phyloP scores from a whole-genome alignment of 2,797 vertebrate species.

The Acipenser oxyrinchus region DNA sequence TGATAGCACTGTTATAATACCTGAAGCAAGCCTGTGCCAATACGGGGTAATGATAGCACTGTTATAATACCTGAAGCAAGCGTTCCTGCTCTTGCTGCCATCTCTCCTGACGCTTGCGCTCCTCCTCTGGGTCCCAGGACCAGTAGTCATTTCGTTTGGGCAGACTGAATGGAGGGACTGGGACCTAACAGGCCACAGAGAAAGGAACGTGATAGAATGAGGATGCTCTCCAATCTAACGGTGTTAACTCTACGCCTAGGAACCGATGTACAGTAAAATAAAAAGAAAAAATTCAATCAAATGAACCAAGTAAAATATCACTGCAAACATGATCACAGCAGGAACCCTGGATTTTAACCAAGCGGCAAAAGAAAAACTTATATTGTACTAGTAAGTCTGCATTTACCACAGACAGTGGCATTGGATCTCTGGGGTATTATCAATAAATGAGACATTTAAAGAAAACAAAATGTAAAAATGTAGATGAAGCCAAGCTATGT shows the following conservation, averaged over 20 bases:
- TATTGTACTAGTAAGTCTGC: no score
- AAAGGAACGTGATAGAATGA: background rate
- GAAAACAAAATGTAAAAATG: no score
- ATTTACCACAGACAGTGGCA: no score
- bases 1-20: no score
- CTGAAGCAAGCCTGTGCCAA: no score
- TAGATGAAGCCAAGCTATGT: no score
- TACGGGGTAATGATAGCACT: constrained; percentile 14
- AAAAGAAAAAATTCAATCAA: background rate
- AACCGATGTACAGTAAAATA: background rate
- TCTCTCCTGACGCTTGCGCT: constrained; percentile 85
- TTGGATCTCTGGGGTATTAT: no score
- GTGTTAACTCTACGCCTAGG: background rate
- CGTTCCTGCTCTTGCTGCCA: constrained; percentile 96
- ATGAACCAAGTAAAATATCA: no score
- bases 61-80: constrained; percentile 79
- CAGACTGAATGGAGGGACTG: constrained; percentile 61
- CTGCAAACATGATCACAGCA: no score
- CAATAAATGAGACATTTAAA: no score
- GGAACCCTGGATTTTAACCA: no score
- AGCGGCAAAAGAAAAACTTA: no score
- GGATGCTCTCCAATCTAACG: background rate
- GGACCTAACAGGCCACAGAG: constrained; percentile 42
- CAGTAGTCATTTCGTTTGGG: constrained; percentile 73
- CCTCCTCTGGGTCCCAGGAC: constrained; percentile 94